phyloP scores from a whole-genome alignment of 2,113 vertebrate genomes.

The Seriola aureovittata region DNA sequence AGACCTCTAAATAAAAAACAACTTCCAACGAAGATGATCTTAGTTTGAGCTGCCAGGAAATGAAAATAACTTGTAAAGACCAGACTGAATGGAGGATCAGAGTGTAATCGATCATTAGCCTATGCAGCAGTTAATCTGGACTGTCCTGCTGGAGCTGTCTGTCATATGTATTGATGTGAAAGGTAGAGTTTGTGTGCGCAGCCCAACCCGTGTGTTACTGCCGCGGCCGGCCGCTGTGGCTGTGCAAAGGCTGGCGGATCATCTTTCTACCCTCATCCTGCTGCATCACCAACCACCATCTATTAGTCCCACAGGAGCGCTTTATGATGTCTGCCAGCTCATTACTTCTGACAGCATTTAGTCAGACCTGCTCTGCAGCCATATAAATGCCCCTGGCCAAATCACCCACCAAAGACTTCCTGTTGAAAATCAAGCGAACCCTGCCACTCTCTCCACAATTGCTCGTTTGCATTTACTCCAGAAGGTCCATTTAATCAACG shows the following conservation, averaged over 20 bases:
- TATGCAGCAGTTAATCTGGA: conserved; percentile 30
- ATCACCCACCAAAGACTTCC: conserved; percentile 80
- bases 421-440: conserved; percentile 78
- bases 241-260: conserved; percentile 58
- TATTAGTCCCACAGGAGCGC: conserved; percentile 83
- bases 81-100: conserved; percentile 32
- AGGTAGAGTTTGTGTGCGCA: conserved; percentile 42
- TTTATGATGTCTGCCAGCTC: conserved; percentile 87
- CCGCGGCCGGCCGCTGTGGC: conserved; percentile 66
- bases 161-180: conserved; percentile 65
- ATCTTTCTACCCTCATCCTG: conserved; percentile 80
- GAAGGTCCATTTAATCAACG: conserved; percentile 87
- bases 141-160: neutral
- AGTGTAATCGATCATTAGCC: conserved; percentile 34
- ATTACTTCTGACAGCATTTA: conserved; percentile 89
- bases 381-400: conserved; percentile 83
- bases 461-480: conserved; percentile 86
- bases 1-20: conserved; percentile 9
- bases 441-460: conserved; percentile 69
- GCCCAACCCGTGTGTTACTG: conserved; percentile 28
- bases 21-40: conserved; percentile 1
- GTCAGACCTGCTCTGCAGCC: conserved; percentile 84
- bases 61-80: conserved; percentile 23
- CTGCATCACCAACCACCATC: conserved; percentile 80
- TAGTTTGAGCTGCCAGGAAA: conserved; percentile 14